These are phyloP conservation scores for Salticus scenicus DNA, from an alignment of 2,888 invertebrate genomes.

Conservation along the genomic window DNA sequence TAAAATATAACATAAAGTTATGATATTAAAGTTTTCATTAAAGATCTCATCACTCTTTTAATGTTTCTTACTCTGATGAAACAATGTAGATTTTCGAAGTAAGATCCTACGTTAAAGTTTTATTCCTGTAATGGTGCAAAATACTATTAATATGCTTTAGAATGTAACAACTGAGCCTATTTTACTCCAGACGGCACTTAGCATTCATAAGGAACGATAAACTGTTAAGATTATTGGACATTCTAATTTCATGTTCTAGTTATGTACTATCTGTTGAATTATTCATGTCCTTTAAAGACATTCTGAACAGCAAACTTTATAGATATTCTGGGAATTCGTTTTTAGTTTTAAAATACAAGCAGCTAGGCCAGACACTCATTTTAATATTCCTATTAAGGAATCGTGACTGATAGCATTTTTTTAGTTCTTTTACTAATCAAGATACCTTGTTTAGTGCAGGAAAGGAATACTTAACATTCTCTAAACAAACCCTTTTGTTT, in stretches of 20 bases:
- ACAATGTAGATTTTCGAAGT: no score
- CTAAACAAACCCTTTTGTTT: background rate
- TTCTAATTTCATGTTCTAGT: background rate
- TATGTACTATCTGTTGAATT: background rate
- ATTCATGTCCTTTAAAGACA: background rate
- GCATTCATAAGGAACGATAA: background rate
- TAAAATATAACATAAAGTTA: no score
- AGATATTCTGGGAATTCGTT: background rate
- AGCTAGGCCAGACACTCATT: background rate
- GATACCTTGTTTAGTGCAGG: no score
- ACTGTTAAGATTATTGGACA: background rate
- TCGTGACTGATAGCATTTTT: background rate
- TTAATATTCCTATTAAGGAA: background rate
- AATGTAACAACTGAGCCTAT: no score
- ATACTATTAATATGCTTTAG: no score
- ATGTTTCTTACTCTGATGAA: no score
- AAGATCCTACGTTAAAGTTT: no score
- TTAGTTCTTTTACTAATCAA: no score
- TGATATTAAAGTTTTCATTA: no score
- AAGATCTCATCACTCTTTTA: no score
- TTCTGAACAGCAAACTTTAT: background rate
- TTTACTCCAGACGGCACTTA: background rate
- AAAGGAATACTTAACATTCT: conserved; percentile 1
- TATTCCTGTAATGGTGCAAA: no score
- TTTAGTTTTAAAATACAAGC: background rate